Conservation (phyloP, 2,888 invertebrate species). For the Oxycera nigricornis region DNA sequence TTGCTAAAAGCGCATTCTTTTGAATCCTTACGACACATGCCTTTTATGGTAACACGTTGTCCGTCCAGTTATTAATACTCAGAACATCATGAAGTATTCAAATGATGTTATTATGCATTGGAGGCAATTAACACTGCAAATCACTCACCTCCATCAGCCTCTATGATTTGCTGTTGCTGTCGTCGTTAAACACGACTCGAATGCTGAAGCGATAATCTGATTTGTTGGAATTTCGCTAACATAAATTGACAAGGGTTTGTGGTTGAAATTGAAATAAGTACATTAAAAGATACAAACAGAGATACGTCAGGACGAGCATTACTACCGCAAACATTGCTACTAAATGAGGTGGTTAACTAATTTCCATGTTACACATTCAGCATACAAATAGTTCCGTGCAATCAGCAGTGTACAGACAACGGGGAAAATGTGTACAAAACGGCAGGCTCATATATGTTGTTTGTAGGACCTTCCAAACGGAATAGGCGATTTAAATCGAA, state of each 20-base stretch:
- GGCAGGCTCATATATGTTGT: neutral
- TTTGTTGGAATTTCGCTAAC: conserved; percentile 43
- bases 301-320: conserved; percentile 30
- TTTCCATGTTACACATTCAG: conserved; percentile 36
- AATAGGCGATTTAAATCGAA: neutral
- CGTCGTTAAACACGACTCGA: neutral
- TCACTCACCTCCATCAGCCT: neutral
- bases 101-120: neutral
- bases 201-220: conserved; percentile 40
- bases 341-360: conserved; percentile 46
- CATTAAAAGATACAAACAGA: conserved; percentile 9
- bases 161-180: neutral
- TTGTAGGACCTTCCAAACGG: neutral
- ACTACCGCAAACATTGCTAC: conserved; percentile 44
- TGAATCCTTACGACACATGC: no score
- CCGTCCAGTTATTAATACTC: no score
- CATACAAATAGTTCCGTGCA: conserved; percentile 12
- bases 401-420: neutral
- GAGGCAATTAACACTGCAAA: neutral
- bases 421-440: neutral
- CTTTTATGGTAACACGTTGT: no score
- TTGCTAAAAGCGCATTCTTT: no score
- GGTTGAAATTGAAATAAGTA: conserved; percentile 14
- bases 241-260: conserved; percentile 23
- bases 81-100: no score